Percentiles rank a stretch among this genome's conserved stretches.
Evolutionary conservation across 1,140 invertebrate genomes (phyloP).

Genomic region (Zaprionus davidi): DNA sequence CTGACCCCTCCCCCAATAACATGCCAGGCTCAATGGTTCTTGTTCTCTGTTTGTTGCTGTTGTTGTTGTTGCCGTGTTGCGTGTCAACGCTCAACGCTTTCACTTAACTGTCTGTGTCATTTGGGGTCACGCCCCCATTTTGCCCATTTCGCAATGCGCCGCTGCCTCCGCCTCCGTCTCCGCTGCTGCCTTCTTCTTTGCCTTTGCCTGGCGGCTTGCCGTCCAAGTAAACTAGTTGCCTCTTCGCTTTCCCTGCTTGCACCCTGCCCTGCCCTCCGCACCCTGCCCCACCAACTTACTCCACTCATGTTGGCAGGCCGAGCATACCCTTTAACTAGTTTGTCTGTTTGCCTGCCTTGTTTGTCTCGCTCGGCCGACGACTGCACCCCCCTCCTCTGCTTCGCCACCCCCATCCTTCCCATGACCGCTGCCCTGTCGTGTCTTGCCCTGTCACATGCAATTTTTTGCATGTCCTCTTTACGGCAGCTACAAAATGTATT

Average conservation of each 20-base stretch:
- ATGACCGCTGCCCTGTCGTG: slow-evolving; percentile 1
- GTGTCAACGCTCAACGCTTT: slow-evolving; percentile 76
- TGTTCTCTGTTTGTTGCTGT: slow-evolving; percentile 38
- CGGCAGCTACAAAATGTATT: slow-evolving; percentile 61
- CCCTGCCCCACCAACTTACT: not conserved
- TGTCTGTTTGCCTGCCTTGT: slow-evolving; percentile 67
- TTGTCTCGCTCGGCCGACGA: slow-evolving; percentile 19
- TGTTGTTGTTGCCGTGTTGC: slow-evolving; percentile 51
- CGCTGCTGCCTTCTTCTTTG: slow-evolving; percentile 32
- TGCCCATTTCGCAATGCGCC: slow-evolving; percentile 36
- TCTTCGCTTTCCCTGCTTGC: not conserved
- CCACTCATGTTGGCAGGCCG: not conserved
- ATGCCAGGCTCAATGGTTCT: slow-evolving; percentile 40
- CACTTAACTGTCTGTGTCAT: slow-evolving; percentile 75
- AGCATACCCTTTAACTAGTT: slow-evolving; percentile 70
- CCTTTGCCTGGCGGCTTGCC: slow-evolving; percentile 40
- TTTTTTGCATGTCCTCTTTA: slow-evolving; percentile 72
- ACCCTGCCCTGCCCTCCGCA: not conserved
- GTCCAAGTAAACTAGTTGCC: slow-evolving; percentile 49
- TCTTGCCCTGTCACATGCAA: slow-evolving; percentile 56
- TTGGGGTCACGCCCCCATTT: slow-evolving; percentile 73
- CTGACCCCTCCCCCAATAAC: slow-evolving; percentile 5
- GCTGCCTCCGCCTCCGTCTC: slow-evolving; percentile 54
- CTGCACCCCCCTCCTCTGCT: not conserved
- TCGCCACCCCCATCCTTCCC: not conserved